These are phyloP conservation scores for Diadema setosum DNA, from an alignment of 35 echinoderm and acorn worm species.

Conservation along the genomic window DNA sequence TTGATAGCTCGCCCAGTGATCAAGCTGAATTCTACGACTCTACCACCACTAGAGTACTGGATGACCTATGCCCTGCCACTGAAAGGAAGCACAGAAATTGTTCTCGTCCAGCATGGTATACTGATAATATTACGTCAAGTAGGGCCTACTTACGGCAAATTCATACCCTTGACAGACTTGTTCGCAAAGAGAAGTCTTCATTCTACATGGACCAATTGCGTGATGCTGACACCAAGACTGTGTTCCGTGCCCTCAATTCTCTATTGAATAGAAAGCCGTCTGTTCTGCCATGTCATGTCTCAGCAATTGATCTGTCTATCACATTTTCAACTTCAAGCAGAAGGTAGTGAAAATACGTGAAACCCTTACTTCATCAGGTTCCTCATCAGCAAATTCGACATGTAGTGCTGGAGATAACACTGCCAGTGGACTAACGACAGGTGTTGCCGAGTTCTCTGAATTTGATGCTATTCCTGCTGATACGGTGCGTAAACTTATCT, in stretches of 20 bases:
- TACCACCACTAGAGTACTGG: no score
- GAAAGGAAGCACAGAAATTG: no score
- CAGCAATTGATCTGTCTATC: background rate
- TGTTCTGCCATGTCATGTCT: background rate
- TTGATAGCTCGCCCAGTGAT: no score
- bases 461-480: no score
- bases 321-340: background rate
- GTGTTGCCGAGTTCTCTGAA: no score
- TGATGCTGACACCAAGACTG: background rate
- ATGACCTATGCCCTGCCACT: no score
- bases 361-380: background rate
- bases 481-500: no score
- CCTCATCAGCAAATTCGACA: no score
- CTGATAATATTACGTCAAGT: background rate
- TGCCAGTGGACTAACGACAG: no score
- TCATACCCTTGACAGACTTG: background rate
- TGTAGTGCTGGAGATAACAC: no score
- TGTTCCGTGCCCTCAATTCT: background rate
- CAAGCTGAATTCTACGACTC: no score
- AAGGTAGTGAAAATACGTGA: background rate
- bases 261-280: background rate
- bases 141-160: background rate
- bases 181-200: background rate
- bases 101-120: background rate
- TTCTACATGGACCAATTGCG: background rate